Base-by-base conservation (phyloP, 2,888 invertebrate genomes). In the Dolichopus griseipennis region DNA sequence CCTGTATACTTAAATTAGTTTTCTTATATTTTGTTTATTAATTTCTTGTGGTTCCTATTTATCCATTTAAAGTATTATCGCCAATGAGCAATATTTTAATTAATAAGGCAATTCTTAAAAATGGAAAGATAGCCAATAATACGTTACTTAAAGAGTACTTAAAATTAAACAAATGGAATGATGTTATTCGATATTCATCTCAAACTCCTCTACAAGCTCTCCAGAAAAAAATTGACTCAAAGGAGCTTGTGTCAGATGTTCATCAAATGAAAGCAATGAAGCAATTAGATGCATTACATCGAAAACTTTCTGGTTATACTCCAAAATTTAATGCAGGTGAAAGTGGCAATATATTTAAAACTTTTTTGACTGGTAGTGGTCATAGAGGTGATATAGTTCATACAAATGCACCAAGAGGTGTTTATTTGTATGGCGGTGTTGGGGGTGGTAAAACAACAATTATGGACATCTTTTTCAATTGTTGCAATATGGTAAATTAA, bases 381-480 rank as follows among this genome's bases (percentile, higher is more conserved):
- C 64, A 18, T n/a, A 37, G n/a, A 22, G 62, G 9, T 21, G 20
- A 21, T 62, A 6, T 2, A 62, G 12, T 12, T n/a, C 68, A 66
- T 43, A 66, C 68, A 64, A 80, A 83, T 71, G 84, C 84, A 61
- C 91, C 92, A 1, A 88, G 88, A 80, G 96, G 96, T 7, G 82
- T 96, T 15, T 96, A 97, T 77, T 87, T 96, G 69, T 88, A 91
- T 82, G 96, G 96, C 68, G 90, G 94, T 76, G 94, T 95, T 71
- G 94, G 95, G 65, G 93, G 95, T 74, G 99, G 99, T 64, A 99
- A 99, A 85, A 99, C 99, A 8, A 98, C 98, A 90, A 83, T 99
- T 69, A 99, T 99, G 99, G 98, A 99, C 83, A 83, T 99, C 75
- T 98, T 99, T 83, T 95, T 91, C 83, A 88, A 94, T 74, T 87